These are phyloP conservation scores for Corynorhinus townsendii DNA, from an alignment of 2,113 vertebrate species.

Conservation along the genomic window DNA sequence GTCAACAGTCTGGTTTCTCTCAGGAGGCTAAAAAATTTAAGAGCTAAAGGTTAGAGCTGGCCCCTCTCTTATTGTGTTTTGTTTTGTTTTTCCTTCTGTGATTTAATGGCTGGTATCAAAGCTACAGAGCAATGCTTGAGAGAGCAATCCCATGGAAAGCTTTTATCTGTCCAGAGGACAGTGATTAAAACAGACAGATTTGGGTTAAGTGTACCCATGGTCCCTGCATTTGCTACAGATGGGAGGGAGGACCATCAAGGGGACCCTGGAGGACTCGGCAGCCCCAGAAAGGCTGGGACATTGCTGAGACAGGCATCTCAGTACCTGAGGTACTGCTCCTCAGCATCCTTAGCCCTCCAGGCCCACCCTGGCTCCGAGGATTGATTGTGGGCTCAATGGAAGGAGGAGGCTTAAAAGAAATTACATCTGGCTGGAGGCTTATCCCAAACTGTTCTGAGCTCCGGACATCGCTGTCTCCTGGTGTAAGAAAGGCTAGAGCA, in stretches of 20 bases:
- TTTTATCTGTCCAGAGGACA: slow-evolving; percentile 85
- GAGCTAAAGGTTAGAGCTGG: slow-evolving; percentile 79
- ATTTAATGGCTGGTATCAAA: slow-evolving; percentile 86
- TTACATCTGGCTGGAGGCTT: not conserved
- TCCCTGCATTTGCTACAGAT: slow-evolving; percentile 75
- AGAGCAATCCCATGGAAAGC: slow-evolving; percentile 87
- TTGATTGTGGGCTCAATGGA: slow-evolving; percentile 46
- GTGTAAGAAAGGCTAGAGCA: not conserved
- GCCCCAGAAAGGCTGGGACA: slow-evolving; percentile 49
- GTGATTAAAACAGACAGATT: slow-evolving; percentile 87
- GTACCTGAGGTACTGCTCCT: slow-evolving; percentile 37
- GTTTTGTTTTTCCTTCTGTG: slow-evolving; percentile 74
- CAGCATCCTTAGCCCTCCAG: not conserved
- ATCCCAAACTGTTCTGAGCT: not conserved
- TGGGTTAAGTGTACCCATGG: slow-evolving; percentile 84
- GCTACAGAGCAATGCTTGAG: slow-evolving; percentile 81
- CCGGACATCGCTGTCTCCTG: not conserved
- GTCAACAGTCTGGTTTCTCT: slow-evolving; percentile 83
- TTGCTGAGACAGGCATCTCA: slow-evolving; percentile 35
- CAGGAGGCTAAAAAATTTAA: slow-evolving; percentile 78
- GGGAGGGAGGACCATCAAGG: slow-evolving; percentile 72
- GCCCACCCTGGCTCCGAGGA: slow-evolving; percentile 64
- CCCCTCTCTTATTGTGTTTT: slow-evolving; percentile 62
- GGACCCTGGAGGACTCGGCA: slow-evolving; percentile 70
- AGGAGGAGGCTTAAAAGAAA: slow-evolving; percentile 27